Evolutionary conservation across 2,113 vertebrate genomes (phyloP).

Genomic region (Rhegmatorhina hoffmannsi): DNA sequence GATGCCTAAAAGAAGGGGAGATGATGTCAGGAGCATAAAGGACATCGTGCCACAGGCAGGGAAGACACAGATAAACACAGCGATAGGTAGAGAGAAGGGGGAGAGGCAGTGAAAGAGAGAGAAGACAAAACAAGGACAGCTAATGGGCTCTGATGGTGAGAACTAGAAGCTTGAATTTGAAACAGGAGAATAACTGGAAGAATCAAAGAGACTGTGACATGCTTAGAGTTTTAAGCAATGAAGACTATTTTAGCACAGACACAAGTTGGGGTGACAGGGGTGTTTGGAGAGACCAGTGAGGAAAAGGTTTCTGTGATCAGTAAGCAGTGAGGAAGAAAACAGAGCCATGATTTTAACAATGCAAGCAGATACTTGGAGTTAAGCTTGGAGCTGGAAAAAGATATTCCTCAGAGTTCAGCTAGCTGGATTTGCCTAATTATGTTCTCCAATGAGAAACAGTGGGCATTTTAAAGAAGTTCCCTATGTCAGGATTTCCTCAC

Average conservation of each 20-base stretch:
- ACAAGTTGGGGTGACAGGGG: background rate
- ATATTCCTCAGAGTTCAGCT: background rate
- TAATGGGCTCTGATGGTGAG: background rate
- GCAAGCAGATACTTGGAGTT: background rate
- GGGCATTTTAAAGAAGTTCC: background rate
- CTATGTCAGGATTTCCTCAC: background rate
- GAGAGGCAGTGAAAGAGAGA: background rate
- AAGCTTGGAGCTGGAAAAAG: background rate
- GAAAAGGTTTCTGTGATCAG: background rate
- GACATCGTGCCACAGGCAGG: background rate
- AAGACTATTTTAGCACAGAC: background rate
- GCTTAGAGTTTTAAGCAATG: background rate
- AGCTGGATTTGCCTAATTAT: background rate
- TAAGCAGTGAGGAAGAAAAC: background rate
- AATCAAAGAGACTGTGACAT: background rate
- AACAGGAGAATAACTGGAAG: background rate
- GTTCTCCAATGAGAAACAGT: background rate
- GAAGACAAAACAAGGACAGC: background rate
- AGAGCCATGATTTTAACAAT: background rate
- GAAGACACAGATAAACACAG: background rate
- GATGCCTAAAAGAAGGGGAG: constrained; percentile 6
- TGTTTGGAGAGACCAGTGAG: background rate
- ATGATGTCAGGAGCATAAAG: constrained; percentile 17
- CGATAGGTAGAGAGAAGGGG: background rate
- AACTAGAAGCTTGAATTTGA: background rate